Percentiles rank a stretch among this genome's conserved stretches.
Evolutionary conservation across 2,113 vertebrate species (phyloP).

Genomic region (Noturus placidus): DNA sequence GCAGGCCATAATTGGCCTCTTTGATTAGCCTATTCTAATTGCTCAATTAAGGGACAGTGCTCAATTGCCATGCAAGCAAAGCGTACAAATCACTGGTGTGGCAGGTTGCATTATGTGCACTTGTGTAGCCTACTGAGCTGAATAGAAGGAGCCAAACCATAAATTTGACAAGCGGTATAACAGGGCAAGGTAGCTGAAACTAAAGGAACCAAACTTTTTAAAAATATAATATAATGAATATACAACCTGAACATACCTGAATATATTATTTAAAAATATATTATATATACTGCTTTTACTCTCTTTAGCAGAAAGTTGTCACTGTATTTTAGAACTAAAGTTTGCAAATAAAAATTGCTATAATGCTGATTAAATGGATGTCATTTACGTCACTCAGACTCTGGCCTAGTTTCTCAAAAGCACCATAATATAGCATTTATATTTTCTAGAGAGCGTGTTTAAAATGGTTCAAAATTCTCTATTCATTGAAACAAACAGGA

Average conservation of each 20-base stretch:
- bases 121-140: conserved; percentile 33
- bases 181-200: background rate
- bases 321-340: background rate
- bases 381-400: background rate
- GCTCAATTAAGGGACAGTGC: conserved; percentile 78
- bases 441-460: background rate
- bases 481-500: background rate
- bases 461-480: background rate
- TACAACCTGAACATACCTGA: background rate
- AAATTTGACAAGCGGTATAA: conserved; percentile 30
- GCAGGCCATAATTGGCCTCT: conserved; percentile 80
- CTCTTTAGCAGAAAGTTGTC: background rate
- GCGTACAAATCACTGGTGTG: conserved; percentile 63
- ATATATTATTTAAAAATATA: conserved; percentile 7
- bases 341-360: background rate
- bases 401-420: background rate
- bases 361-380: background rate
- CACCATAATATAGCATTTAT: background rate
- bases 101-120: conserved; percentile 53
- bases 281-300: background rate
- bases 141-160: conserved; percentile 42
- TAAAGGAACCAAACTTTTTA: background rate
- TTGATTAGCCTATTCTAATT: conserved; percentile 83
- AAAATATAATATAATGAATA: background rate
- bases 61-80: conserved; percentile 76